Conservation (phyloP, 1,140 invertebrate species). For the Drosophila micromelanica region DNA sequence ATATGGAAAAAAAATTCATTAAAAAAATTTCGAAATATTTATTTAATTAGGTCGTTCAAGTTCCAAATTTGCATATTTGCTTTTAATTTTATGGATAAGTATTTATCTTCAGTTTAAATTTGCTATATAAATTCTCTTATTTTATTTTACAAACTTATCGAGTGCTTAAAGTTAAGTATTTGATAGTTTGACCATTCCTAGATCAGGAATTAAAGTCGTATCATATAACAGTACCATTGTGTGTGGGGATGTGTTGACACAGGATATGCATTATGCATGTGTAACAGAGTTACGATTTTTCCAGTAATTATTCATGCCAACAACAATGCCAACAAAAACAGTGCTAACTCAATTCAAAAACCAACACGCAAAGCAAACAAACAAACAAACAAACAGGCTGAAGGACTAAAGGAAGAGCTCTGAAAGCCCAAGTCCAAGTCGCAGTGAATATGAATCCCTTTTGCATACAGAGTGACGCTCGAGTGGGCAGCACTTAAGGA, state of each 20-base stretch:
- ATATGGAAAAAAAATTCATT: neutral
- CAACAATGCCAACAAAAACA: constrained; percentile 28
- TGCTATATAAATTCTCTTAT: too few species aligned
- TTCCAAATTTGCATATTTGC: too few species aligned
- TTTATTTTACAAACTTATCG: too few species aligned
- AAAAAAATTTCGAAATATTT: neutral
- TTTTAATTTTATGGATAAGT: too few species aligned
- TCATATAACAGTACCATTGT: constrained; percentile 4
- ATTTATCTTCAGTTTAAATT: too few species aligned
- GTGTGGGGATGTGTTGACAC: constrained; percentile 18
- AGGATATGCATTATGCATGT: constrained; percentile 25
- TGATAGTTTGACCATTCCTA: too few species aligned
- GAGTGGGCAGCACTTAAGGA: constrained; percentile 74
- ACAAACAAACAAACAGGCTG: constrained; percentile 15
- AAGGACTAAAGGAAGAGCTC: constrained; percentile 8
- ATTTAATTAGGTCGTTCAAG: neutral
- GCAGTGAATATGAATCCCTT: constrained; percentile 38
- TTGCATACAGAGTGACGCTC: constrained; percentile 65
- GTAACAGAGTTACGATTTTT: constrained; percentile 50
- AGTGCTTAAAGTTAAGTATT: too few species aligned
- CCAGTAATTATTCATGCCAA: constrained; percentile 59
- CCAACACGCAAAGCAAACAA: constrained; percentile 30
- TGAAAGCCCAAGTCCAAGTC: constrained; percentile 7
- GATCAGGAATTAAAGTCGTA: neutral
- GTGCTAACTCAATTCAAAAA: constrained; percentile 57